A percentile compares a stretch with the other conserved stretches of the same genome.
These are phyloP conservation scores for Pachyseris speciosa DNA, from an alignment of 64 coral and sea anemone species.

Conservation along the genomic window DNA sequence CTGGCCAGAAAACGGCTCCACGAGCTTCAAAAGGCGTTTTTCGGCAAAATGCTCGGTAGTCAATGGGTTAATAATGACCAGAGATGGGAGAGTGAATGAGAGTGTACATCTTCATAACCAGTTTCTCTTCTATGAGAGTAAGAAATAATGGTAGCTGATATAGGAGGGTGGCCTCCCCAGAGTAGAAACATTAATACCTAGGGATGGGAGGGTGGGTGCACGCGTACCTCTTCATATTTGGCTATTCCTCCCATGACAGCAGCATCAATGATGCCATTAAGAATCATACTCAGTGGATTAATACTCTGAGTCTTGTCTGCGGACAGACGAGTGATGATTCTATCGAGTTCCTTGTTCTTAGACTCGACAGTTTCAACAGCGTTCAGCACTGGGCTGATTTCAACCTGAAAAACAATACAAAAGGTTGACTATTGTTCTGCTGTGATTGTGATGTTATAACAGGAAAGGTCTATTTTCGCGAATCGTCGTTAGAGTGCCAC, in stretches of 20 bases:
- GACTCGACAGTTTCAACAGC: constrained; percentile 92
- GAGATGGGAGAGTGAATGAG: too few species aligned
- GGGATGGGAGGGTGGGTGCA: not conserved
- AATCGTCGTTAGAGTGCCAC: too few species aligned
- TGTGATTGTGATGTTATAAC: too few species aligned
- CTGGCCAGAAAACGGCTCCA: too few species aligned
- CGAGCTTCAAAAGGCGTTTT: too few species aligned
- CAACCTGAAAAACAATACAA: constrained; percentile 53
- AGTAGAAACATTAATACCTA: constrained; percentile 70
- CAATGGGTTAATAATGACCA: too few species aligned
- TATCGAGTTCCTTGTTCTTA: constrained; percentile 89
- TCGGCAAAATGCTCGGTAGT: too few species aligned
- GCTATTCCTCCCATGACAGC: constrained; percentile 97
- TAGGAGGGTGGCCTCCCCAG: constrained; percentile 47
- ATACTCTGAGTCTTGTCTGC: constrained; percentile 58
- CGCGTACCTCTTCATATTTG: constrained; percentile 83
- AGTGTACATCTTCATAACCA: too few species aligned
- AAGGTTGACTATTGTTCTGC: not conserved
- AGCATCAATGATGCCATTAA: constrained; percentile 96
- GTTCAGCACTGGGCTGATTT: constrained; percentile 87
- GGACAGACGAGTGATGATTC: constrained; percentile 68
- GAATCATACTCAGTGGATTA: constrained; percentile 95
- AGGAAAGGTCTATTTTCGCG: too few species aligned
- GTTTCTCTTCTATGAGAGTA: too few species aligned
- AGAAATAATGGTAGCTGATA: too few species aligned